Base-by-base conservation (phyloP, 2,797 vertebrate species). In the Lithobates sylvaticus region DNA sequence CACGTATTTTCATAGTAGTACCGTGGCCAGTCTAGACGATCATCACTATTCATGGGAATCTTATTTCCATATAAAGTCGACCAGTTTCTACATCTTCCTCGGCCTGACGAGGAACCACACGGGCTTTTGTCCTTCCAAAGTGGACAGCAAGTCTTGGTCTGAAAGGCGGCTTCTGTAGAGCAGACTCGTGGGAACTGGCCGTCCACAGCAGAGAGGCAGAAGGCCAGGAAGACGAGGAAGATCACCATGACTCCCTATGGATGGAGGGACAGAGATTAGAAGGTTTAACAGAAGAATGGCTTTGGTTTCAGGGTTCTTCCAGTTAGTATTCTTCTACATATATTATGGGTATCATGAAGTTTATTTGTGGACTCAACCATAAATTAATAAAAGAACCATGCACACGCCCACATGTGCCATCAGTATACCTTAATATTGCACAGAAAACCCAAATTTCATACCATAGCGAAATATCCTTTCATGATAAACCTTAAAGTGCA, bases 161-260 rank as follows among this genome's bases (percentile, higher is more conserved):
- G 76, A 83, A 87, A 83, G 23, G 86, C n/a, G 27, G 58, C 81
- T 21, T 87, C 74, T 10, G 86, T 68, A 18, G 86, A 79, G 34
- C 86, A 87, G n/a, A 67, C 75, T 79, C 86, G 74, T n/a, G 86
- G 86, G 68, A 87, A 87, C 81, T 87, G 86, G 5, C 86, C 32
- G 2, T 83, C 68, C 47, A 83, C 80, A 8, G 50, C 42, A 72
- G 23, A 50, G 29, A 86, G 27, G 36, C 36, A 27, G 27, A 78
- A 2, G 0, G 26, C 3, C 23, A 86, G 29, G 68, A 86, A 5
- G 68, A 83, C 21, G 23, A 71, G 18, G 16, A 82, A 1, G 39
- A 16, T n/a, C 21, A 86, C n/a, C 80, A 86, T 86, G 84, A 7
- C n/a, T 36, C 5, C 18, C 15, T 44, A 6, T 29, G 13, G 16